Evolutionary conservation across 2,888 invertebrate genomes (phyloP).

Genomic region (Tetropium fuscum): DNA sequence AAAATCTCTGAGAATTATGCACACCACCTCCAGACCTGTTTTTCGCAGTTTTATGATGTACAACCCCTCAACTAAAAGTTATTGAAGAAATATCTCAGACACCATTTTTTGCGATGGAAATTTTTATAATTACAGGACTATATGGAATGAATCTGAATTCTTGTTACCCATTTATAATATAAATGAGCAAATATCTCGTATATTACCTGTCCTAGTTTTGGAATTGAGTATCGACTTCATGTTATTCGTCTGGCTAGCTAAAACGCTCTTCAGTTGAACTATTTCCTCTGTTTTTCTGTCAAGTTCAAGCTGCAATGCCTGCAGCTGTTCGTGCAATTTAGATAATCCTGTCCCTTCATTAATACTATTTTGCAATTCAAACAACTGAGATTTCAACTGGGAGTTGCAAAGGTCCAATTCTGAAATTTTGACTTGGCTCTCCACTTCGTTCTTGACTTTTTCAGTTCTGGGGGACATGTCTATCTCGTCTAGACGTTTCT

Average conservation of each 20-base stretch:
- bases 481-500: conserved; percentile 73
- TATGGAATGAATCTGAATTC: no score
- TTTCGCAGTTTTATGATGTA: no score
- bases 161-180: no score
- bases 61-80: no score
- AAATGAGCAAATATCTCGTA: no score
- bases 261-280: conserved; percentile 87
- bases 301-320: conserved; percentile 85
- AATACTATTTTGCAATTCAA: conserved; percentile 76
- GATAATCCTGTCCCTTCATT: conserved; percentile 73
- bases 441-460: conserved; percentile 65
- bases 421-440: conserved; percentile 74
- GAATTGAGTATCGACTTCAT: conserved; percentile 72
- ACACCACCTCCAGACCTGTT: no score
- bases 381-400: conserved; percentile 82
- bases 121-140: no score
- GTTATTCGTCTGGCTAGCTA: conserved; percentile 79
- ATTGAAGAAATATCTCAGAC: no score
- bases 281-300: conserved; percentile 90
- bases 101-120: no score
- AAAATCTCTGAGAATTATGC: no score
- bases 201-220: conserved; percentile 49
- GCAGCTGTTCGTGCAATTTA: conserved; percentile 77
- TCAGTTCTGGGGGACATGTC: conserved; percentile 62
- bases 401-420: conserved; percentile 91